Conservation (phyloP, 2,797 vertebrate genomes). For the Amazona ochrocephala region DNA sequence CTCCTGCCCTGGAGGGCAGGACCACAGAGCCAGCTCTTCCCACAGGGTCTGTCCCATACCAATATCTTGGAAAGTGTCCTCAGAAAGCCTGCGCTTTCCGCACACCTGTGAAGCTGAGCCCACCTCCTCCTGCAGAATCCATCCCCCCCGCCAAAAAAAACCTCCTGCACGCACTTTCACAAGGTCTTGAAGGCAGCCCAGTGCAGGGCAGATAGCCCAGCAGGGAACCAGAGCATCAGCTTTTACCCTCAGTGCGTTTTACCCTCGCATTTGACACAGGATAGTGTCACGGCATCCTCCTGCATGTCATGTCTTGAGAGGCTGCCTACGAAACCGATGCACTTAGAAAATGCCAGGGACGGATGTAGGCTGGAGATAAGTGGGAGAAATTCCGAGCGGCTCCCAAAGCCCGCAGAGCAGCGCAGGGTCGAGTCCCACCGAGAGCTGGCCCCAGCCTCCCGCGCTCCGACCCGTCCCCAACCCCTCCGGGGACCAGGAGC, state of each 20-base stretch:
- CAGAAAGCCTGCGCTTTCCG: not conserved
- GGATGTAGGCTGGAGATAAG: not conserved
- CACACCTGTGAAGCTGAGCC: not conserved
- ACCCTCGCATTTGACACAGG: too few species aligned
- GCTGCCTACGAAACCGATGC: not conserved
- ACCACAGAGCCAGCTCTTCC: not conserved
- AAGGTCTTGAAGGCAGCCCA: not conserved
- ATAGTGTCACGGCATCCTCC: not conserved
- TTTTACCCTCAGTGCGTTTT: not conserved
- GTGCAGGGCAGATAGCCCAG: fast-evolving
- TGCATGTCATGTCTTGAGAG: fast-evolving
- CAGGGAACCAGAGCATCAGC: not conserved
- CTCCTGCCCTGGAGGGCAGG: fast-evolving
- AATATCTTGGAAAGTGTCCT: not conserved
- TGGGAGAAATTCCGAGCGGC: not conserved
- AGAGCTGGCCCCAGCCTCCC: not conserved
- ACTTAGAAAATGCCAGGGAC: too few species aligned
- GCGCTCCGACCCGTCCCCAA: not conserved
- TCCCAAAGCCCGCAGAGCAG: not conserved
- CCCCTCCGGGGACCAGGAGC: not conserved
- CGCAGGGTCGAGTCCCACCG: not conserved
- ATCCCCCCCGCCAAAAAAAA: too few species aligned
- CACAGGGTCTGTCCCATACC: not conserved
- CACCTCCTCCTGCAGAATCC: not conserved
- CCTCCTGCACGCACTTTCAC: not conserved